Evolutionary conservation across 2,888 invertebrate species (phyloP).

Genomic region (Ornithoptera priamus): DNA sequence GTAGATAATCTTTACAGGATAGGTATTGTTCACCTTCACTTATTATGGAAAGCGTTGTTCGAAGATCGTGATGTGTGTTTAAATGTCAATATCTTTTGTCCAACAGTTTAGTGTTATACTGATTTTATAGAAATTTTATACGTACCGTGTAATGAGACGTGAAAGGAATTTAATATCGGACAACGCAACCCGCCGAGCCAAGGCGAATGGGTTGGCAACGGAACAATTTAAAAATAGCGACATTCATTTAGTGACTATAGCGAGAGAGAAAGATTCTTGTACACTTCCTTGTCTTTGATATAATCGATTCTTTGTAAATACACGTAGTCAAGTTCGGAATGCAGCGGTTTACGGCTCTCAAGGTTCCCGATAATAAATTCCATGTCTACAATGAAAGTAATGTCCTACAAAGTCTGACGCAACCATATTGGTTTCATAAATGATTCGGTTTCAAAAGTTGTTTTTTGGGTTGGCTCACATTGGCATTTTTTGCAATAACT

Average conservation of each 20-base stretch:
- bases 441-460: constrained; percentile 44
- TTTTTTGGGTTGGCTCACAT: constrained; percentile 40
- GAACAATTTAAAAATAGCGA: constrained; percentile 42
- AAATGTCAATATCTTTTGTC: constrained; percentile 25
- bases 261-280: constrained; percentile 22
- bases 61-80: constrained; percentile 27
- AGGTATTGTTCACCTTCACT: constrained; percentile 13
- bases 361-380: constrained; percentile 35
- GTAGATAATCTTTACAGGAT: constrained; percentile 5
- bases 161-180: constrained; percentile 39
- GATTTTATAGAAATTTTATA: constrained; percentile 38
- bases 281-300: constrained; percentile 34
- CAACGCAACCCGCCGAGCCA: constrained; percentile 39
- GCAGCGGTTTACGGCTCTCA: constrained; percentile 31
- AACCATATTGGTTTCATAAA: constrained; percentile 36
- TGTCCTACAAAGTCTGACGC: constrained; percentile 36
- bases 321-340: constrained; percentile 24
- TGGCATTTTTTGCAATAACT: constrained; percentile 37
- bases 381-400: constrained; percentile 40
- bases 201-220: constrained; percentile 42
- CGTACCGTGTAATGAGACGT: constrained; percentile 34
- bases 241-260: constrained; percentile 34
- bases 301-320: constrained; percentile 31
- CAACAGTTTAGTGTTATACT: constrained; percentile 33
- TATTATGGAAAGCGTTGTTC: constrained; percentile 22